Conservation (phyloP, 2,888 invertebrate species). For the Kuschelorhynchus macadamiae region DNA sequence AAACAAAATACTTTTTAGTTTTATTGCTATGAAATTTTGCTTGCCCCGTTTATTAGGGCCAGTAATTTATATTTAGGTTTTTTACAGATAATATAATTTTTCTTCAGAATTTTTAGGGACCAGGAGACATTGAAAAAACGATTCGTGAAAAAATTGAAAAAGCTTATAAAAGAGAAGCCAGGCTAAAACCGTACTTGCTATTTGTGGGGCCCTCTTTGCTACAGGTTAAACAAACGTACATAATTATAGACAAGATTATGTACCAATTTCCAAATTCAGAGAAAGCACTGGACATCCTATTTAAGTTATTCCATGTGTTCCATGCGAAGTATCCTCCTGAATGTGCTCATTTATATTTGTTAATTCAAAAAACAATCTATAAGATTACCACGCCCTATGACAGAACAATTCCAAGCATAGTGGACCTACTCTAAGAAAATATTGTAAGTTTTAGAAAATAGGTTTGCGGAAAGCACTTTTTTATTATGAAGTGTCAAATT, state of each 20-base stretch:
- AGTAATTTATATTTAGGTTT: too few relatives aligned
- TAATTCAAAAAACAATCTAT: neutral
- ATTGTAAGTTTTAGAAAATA: too few relatives aligned
- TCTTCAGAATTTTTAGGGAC: neutral
- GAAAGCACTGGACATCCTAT: conserved; percentile 4
- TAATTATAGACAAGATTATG: conserved; percentile 1
- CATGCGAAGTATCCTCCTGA: neutral
- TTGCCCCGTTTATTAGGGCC: too few relatives aligned
- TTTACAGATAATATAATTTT: too few relatives aligned
- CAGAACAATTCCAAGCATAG: conserved; percentile 1
- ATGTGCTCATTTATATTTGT: neutral
- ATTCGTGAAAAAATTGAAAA: neutral
- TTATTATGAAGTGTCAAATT: too few relatives aligned
- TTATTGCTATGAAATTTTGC: too few relatives aligned
- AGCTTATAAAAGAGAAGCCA: neutral
- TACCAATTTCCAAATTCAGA: neutral
- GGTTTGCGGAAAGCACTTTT: too few relatives aligned
- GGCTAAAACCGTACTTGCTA: neutral
- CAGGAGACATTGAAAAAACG: neutral
- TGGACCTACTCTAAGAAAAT: too few relatives aligned
- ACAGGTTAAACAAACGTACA: neutral
- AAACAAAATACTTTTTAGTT: too few relatives aligned
- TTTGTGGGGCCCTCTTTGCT: neutral
- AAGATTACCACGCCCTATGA: neutral
- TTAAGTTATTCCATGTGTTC: neutral